phyloP scores from a whole-genome alignment of 2,797 vertebrate genomes.

The Melanotaenia pygmaea region DNA sequence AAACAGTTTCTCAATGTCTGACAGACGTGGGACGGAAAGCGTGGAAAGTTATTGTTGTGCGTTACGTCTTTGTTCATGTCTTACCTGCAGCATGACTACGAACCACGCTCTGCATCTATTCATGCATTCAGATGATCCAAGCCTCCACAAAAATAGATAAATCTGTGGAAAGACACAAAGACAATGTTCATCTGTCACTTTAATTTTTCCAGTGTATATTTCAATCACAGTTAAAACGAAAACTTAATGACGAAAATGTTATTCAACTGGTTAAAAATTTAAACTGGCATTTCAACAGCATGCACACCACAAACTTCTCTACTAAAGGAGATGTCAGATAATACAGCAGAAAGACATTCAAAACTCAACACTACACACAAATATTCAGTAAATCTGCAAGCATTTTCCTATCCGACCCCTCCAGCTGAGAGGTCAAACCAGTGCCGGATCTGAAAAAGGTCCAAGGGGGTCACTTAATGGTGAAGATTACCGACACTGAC shows the following conservation, averaged over 20 bases:
- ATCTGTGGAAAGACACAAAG: constrained; percentile 47
- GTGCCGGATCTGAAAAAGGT: constrained; percentile 68
- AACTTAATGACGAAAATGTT: too few species aligned
- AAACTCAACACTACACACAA: constrained; percentile 13
- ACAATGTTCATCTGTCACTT: constrained; percentile 3
- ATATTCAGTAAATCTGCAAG: constrained; percentile 50
- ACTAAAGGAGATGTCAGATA: too few species aligned
- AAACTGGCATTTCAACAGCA: too few species aligned
- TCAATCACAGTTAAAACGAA: too few species aligned
- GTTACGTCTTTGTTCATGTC: not conserved
- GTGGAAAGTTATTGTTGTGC: too few species aligned
- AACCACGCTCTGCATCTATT: constrained; percentile 45
- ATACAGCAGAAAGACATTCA: not conserved
- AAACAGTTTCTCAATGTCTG: too few species aligned
- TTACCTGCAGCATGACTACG: constrained; percentile 65
- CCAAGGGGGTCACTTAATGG: constrained; percentile 65
- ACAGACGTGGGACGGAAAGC: too few species aligned
- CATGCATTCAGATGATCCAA: constrained; percentile 44
- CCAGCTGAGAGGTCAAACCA: constrained; percentile 35
- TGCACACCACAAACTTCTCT: too few species aligned
- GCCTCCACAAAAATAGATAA: constrained; percentile 24
- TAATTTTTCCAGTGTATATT: too few species aligned
- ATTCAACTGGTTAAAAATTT: too few species aligned
- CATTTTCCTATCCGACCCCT: constrained; percentile 35
- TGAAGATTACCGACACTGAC: constrained; percentile 73